Base-by-base conservation (phyloP, 1,140 invertebrate species). In the Eupeodes corollae region DNA sequence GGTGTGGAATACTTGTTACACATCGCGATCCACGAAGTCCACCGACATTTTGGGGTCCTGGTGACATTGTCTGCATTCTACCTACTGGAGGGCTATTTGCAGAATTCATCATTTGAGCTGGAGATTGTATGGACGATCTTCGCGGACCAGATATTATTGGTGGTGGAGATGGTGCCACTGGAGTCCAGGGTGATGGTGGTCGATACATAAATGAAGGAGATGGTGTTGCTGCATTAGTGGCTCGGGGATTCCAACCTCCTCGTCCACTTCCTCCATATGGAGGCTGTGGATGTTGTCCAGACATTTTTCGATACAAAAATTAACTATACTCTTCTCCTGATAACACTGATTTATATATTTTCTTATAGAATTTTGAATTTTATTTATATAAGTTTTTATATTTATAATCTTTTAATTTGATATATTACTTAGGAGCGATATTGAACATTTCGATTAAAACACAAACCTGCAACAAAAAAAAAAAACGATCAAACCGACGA, bases 131-230 rank as follows among this genome's bases (percentile, higher is more conserved):
- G 15, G 68, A 63, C 18, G 71, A 70, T 52, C 72, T 70, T 40
- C 75, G 62, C 14, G 73, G 75, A 18, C 75, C 75, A 16, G 75
- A 76, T 45, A 77, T 77, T 30, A 77, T 69, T 3, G 79, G 79
- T 12, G 79, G 79, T 2, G 79, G 79, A 48, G 64, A 66, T 16
- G 64, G 61, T 44, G 64, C 64, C 48, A 73, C 73, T 5, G 74
- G 73, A 0, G 72, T 73, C 74, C 79, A 81, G 49, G 79, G 79
- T 34, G 79, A 80, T 5, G 76, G 72, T 12, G 78, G 76, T 35
- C 78, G 73, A 60, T 78, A 80, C 49, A 77, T 61, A 32, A 75
- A 69, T 5, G 75, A 74, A 19, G 74, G 70, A 30, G 63, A 66
- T 14, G 63, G 58, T 13, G 62, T 60, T 46, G 58, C 55, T 46